These are phyloP conservation scores for Cephus runcator DNA, from an alignment of 2,888 invertebrate genomes.

Conservation along the genomic window DNA sequence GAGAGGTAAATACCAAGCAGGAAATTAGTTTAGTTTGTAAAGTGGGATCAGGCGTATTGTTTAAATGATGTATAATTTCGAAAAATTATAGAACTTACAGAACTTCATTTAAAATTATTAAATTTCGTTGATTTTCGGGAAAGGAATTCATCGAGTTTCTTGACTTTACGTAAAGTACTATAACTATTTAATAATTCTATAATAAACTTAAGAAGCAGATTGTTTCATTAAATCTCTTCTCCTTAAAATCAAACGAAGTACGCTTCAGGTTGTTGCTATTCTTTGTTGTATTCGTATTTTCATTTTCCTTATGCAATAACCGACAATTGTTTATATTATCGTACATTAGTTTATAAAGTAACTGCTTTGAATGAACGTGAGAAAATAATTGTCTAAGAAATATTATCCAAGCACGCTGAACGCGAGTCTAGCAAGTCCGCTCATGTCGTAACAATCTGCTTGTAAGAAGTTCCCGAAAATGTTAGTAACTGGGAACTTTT, in stretches of 20 bases:
- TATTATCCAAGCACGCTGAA: background rate
- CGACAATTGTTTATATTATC: background rate
- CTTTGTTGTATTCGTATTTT: background rate
- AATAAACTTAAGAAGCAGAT: background rate
- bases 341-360: background rate
- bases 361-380: background rate
- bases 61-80: background rate
- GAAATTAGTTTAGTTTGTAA: background rate
- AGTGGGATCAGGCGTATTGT: background rate
- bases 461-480: background rate
- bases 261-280: background rate
- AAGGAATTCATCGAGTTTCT: background rate
- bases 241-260: background rate
- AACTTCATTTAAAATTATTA: background rate
- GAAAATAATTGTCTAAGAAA: background rate
- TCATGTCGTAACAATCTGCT: background rate
- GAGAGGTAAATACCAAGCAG: background rate
- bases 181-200: background rate
- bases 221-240: background rate
- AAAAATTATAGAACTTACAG: background rate
- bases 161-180: background rate
- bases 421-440: background rate
- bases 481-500: background rate
- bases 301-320: background rate
- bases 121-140: background rate